A percentile compares a stretch with the other conserved stretches of the same genome.
phyloP scores from a whole-genome alignment of 2,113 vertebrate genomes.

The Phylloscopus whistleri region DNA sequence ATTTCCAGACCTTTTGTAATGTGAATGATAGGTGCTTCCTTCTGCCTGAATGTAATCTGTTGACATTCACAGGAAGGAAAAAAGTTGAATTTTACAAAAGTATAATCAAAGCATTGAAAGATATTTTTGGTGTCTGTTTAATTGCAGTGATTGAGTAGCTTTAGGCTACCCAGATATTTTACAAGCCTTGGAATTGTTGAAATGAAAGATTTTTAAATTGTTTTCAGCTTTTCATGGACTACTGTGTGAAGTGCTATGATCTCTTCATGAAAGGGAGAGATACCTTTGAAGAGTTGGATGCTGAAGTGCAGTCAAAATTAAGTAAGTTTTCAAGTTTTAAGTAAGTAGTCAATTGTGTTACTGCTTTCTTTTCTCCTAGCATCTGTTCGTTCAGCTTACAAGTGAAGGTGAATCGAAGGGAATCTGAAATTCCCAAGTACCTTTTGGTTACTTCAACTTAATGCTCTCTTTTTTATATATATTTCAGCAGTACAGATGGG shows the following conservation, averaged over 20 bases:
- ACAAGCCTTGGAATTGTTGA: not conserved
- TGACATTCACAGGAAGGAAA: not conserved
- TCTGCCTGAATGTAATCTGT: not conserved
- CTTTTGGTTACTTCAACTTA: not conserved
- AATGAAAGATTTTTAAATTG: not conserved
- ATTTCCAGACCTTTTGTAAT: not conserved
- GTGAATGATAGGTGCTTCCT: not conserved
- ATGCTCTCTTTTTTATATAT: not conserved
- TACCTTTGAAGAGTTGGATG: constrained; percentile 85
- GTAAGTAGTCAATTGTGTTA: not conserved
- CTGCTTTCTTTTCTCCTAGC: not conserved
- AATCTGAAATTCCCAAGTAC: not conserved
- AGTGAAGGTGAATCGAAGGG: not conserved
- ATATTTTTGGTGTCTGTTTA: not conserved
- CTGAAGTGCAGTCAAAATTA: constrained; percentile 76
- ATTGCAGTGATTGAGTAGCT: not conserved
- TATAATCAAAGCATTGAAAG: not conserved
- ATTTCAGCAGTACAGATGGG: not conserved
- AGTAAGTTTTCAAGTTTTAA: constrained; percentile 76
- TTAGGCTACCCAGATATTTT: not conserved
- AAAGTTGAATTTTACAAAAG: not conserved
- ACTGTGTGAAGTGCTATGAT: constrained; percentile 83
- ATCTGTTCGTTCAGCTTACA: not conserved
- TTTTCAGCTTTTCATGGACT: constrained; percentile 85
- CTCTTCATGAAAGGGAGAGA: constrained; percentile 90